These are phyloP conservation scores for Sphaerodactylus townsendi DNA, from an alignment of 2,113 vertebrate genomes.

Conservation along the genomic window DNA sequence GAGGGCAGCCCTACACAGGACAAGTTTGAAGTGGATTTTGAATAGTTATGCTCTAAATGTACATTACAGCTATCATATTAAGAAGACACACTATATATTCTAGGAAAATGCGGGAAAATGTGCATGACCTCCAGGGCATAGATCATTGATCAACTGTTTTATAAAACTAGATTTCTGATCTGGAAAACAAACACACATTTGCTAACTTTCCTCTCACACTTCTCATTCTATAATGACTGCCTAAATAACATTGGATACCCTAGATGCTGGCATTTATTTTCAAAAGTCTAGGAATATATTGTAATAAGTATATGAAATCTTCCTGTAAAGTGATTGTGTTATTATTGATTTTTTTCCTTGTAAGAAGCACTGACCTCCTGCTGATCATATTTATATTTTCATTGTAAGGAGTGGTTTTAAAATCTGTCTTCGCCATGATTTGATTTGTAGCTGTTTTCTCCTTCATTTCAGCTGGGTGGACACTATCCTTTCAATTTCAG, in stretches of 20 bases:
- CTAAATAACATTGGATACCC: neutral
- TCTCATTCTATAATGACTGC: neutral
- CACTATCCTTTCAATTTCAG: neutral
- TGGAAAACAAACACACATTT: neutral
- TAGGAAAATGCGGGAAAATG: neutral
- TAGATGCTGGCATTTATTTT: neutral
- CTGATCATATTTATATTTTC: neutral
- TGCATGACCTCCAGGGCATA: rapidly evolving
- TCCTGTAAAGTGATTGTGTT: neutral
- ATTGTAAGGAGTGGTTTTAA: neutral
- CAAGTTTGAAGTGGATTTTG: no score
- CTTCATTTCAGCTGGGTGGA: rapidly evolving
- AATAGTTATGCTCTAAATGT: no score
- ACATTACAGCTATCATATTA: neutral
- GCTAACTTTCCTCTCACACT: neutral
- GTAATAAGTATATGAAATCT: neutral
- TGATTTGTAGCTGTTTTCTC: neutral
- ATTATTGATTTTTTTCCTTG: neutral
- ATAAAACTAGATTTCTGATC: neutral
- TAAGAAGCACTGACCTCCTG: rapidly evolving
- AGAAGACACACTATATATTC: neutral
- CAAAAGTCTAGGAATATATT: neutral
- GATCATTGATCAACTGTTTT: neutral
- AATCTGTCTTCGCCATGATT: neutral
- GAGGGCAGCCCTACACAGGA: no score